Conservation (phyloP, 2,113 vertebrate genomes). For the Notothenia rossii region DNA sequence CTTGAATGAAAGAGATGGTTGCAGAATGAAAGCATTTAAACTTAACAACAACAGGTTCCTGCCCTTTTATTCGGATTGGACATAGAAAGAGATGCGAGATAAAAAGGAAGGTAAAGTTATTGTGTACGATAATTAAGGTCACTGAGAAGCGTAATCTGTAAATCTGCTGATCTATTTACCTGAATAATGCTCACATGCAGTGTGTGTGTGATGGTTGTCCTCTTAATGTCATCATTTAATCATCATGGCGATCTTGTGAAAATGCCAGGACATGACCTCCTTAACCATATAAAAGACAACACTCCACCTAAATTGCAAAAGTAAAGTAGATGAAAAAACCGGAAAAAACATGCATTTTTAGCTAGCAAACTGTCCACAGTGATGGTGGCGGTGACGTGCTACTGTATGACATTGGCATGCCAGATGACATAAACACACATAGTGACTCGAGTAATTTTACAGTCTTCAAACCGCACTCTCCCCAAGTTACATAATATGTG, state of each 20-base stretch:
- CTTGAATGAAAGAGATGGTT: background rate
- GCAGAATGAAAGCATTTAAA: background rate
- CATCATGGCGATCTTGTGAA: conserved; percentile 4
- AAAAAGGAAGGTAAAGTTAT: conserved; percentile 28
- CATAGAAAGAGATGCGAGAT: conserved; percentile 16
- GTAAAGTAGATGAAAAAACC: no score
- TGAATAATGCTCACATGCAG: background rate
- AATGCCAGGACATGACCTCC: conserved; percentile 23
- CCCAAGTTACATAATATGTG: conserved; percentile 68
- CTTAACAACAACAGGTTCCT: background rate
- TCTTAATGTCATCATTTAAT: background rate
- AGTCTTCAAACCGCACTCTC: conserved; percentile 56
- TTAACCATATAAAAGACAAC: background rate
- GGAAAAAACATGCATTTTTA: background rate
- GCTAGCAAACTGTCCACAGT: background rate
- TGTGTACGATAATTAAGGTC: conserved; percentile 47
- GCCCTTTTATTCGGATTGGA: background rate
- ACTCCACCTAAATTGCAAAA: no score
- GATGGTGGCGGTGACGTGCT: conserved; percentile 2
- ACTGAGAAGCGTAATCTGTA: conserved; percentile 21
- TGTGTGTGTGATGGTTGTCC: background rate
- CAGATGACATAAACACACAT: conserved; percentile 57
- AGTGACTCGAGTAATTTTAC: conserved; percentile 73
- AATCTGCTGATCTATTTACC: conserved; percentile 33
- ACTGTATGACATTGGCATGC: conserved; percentile 19